Evolutionary conservation across 2,888 invertebrate genomes (phyloP).

Genomic region (Euzetes globulus): DNA sequence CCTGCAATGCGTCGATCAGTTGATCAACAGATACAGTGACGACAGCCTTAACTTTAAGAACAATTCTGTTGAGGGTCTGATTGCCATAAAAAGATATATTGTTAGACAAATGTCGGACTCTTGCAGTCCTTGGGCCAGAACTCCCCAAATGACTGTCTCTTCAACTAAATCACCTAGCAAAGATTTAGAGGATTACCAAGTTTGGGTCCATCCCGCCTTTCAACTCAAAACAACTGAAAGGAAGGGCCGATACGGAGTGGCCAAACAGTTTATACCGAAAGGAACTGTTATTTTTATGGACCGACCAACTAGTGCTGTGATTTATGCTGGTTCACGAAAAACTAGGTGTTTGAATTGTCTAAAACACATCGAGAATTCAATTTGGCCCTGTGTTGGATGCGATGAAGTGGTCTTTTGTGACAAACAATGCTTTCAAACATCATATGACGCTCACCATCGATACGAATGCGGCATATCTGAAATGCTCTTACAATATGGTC

Average conservation of each 20-base stretch:
- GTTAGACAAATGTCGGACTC: no score
- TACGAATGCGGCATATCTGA: slow-evolving; percentile 22
- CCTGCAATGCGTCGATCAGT: neutral
- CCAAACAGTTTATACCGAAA: neutral
- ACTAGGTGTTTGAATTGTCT: slow-evolving; percentile 4
- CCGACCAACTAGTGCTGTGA: neutral
- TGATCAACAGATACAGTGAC: neutral
- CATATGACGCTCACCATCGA: neutral
- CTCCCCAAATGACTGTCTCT: neutral
- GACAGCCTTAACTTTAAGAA: neutral
- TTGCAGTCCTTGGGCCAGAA: no score
- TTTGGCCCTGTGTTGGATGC: slow-evolving; percentile 27
- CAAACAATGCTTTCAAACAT: neutral
- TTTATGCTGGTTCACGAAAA: neutral
- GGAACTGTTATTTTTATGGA: slow-evolving; percentile 2
- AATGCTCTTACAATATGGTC: neutral
- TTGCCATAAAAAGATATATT: no score
- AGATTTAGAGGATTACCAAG: neutral
- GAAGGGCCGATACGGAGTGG: slow-evolving; percentile 22
- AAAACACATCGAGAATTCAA: neutral
- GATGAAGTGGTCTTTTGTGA: slow-evolving; percentile 30
- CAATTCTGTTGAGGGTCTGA: neutral
- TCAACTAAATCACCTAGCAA: neutral
- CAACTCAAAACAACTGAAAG: neutral
- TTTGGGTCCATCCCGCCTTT: neutral